Conservation (phyloP, 2,113 vertebrate genomes). For the Muntiacus muntjak region DNA sequence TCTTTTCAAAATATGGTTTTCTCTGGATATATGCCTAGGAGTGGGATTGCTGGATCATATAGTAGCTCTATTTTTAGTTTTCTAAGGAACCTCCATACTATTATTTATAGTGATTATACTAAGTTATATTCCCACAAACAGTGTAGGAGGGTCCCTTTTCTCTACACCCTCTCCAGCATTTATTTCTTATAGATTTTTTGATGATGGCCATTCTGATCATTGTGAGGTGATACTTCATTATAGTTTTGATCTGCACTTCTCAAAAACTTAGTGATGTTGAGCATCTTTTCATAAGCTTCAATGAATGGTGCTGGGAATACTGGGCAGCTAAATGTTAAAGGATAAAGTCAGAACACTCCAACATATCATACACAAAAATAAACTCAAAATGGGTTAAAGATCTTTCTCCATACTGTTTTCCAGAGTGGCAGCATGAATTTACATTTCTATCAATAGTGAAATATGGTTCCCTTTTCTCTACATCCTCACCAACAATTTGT, state of each 20-base stretch:
- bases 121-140: neutral
- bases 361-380: neutral
- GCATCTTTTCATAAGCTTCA: neutral
- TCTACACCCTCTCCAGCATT: neutral
- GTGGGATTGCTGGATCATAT: neutral
- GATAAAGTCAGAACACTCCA: neutral
- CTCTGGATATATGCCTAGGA: neutral
- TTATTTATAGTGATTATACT: neutral
- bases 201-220: neutral
- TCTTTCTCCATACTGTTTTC: neutral
- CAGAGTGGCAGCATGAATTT: neutral
- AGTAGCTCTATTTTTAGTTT: neutral
- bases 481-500: neutral
- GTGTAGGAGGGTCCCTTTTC: neutral
- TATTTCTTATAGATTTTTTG: neutral
- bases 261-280: neutral
- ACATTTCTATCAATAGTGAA: neutral
- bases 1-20: neutral
- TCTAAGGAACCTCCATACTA: neutral
- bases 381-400: neutral
- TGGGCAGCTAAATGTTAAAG: neutral
- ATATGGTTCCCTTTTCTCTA: neutral
- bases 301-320: neutral
- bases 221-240: neutral
- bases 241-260: neutral